Evolutionary conservation across 2,797 vertebrate genomes (phyloP).

Genomic region (Podarcis lilfordi): DNA sequence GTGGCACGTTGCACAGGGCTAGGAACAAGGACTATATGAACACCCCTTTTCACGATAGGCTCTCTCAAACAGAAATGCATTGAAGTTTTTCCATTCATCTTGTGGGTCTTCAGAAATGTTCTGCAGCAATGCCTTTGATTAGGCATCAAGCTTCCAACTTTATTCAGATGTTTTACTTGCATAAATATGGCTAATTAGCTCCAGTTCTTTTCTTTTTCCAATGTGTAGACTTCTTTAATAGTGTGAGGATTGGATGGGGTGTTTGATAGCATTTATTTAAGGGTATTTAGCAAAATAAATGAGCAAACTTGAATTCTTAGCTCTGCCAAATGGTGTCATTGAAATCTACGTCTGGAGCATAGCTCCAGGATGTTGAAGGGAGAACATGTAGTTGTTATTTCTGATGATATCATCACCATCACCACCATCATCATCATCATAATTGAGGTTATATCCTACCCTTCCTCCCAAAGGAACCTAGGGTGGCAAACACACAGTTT

Average conservation of each 20-base stretch:
- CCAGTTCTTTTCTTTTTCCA: constrained; percentile 15
- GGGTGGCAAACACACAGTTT: too few species aligned
- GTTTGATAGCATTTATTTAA: not conserved
- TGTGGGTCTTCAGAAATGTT: constrained; percentile 52
- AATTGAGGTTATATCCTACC: too few species aligned
- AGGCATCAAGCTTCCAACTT: constrained; percentile 56
- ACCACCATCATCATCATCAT: too few species aligned
- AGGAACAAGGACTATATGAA: not conserved
- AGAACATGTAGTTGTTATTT: too few species aligned
- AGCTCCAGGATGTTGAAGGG: not conserved
- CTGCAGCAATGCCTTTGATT: constrained; percentile 46
- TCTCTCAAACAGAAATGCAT: constrained; percentile 47
- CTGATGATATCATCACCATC: too few species aligned
- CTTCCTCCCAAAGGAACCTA: too few species aligned
- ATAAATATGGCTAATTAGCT: constrained; percentile 70
- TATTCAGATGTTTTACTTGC: constrained; percentile 55
- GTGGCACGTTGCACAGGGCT: not conserved
- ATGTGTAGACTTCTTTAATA: not conserved
- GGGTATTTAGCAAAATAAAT: not conserved
- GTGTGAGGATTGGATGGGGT: not conserved
- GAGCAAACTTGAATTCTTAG: not conserved
- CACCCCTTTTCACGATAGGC: constrained; percentile 36
- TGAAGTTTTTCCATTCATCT: constrained; percentile 53
- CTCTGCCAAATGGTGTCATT: not conserved
- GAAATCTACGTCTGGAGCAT: not conserved